Evolutionary conservation across 1,140 invertebrate species (phyloP).

Genomic region (Lithobius niger): DNA sequence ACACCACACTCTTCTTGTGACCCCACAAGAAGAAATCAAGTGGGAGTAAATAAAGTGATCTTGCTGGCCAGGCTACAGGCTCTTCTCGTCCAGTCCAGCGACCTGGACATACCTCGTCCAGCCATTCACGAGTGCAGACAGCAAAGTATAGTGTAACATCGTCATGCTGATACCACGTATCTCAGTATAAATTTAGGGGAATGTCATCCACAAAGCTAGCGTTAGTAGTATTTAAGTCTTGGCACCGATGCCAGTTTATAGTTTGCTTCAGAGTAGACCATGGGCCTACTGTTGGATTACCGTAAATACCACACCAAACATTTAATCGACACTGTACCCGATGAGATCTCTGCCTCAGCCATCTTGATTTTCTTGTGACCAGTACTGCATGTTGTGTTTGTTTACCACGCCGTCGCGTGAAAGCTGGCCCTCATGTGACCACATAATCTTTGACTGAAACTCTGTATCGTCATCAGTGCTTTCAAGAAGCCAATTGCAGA

Average conservation of each 20-base stretch:
- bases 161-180: conserved; percentile 29
- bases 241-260: background rate
- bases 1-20: no score
- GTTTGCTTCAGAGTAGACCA: background rate
- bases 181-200: background rate
- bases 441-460: background rate
- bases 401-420: conserved; percentile 4
- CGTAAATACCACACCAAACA: conserved; percentile 1
- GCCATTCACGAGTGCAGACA: conserved; percentile 20
- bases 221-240: background rate
- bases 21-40: conserved; percentile 34
- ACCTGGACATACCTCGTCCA: conserved; percentile 27
- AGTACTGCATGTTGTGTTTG: conserved; percentile 3
- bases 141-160: conserved; percentile 28
- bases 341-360: background rate
- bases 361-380: conserved; percentile 1
- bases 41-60: conserved; percentile 30
- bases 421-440: conserved; percentile 1
- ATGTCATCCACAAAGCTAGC: background rate
- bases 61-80: conserved; percentile 29
- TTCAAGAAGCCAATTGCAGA: conserved; percentile 5
- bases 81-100: conserved; percentile 32
- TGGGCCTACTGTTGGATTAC: background rate
- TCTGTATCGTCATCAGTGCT: background rate
- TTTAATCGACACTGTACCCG: conserved; percentile 1